These are phyloP conservation scores for Tetragonula carbonaria DNA, from an alignment of 2,888 invertebrate genomes.

Conservation along the genomic window DNA sequence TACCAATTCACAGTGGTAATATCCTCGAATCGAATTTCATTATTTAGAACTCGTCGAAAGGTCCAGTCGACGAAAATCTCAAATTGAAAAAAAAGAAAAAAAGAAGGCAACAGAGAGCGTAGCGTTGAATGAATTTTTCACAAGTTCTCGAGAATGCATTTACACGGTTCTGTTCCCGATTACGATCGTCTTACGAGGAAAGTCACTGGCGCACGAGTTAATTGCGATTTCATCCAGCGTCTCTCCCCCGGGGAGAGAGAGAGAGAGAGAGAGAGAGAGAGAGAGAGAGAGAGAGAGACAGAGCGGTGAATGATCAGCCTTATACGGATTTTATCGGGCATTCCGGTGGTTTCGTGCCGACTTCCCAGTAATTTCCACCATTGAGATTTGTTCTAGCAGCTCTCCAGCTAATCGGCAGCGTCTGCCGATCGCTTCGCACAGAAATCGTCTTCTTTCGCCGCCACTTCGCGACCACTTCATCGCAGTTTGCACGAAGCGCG, in stretches of 20 bases:
- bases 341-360: conserved; percentile 55
- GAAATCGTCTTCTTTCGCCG: conserved; percentile 11
- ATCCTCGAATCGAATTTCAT: no score
- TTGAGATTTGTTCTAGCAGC: conserved; percentile 44
- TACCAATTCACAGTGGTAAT: no score
- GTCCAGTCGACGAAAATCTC: no score
- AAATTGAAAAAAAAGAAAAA: no score
- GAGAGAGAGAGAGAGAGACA: no score
- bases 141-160: neutral
- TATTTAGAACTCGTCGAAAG: no score
- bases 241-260: neutral
- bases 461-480: conserved; percentile 30
- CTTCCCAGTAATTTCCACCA: conserved; percentile 40
- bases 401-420: conserved; percentile 7
- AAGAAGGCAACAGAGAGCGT: neutral
- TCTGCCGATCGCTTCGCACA: conserved; percentile 9
- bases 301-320: conserved; percentile 45
- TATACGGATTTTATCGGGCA: conserved; percentile 56
- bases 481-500: conserved; percentile 32
- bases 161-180: neutral
- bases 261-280: no score
- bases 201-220: neutral
- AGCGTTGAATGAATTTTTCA: neutral
- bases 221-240: neutral
- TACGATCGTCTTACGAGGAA: neutral